phyloP scores from a whole-genome alignment of 2,113 vertebrate species.

The Sapajus apella region DNA sequence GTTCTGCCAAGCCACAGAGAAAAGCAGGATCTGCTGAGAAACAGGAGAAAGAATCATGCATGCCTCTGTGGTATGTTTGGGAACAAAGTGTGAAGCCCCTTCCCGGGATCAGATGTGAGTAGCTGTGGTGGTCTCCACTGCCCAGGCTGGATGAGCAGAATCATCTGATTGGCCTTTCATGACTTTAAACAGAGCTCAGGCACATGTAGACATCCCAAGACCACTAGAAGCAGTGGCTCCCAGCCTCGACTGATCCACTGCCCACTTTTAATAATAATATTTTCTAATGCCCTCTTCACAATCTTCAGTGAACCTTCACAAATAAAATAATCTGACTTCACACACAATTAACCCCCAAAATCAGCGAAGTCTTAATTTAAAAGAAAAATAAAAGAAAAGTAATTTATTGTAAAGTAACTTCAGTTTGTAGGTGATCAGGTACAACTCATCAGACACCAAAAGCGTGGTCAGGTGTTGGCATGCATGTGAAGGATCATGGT shows the following conservation, averaged over 20 bases:
- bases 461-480: not conserved
- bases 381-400: not conserved
- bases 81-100: not conserved
- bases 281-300: not conserved
- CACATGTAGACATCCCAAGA: not conserved
- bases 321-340: not conserved
- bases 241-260: not conserved
- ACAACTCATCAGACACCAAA: not conserved
- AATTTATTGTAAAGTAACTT: slow-evolving; percentile 27
- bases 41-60: not conserved
- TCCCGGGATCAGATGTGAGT: not conserved
- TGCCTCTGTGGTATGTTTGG: not conserved
- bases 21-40: slow-evolving; percentile 10
- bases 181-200: not conserved
- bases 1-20: slow-evolving; percentile 16
- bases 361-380: slow-evolving; percentile 38
- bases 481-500: accelerated
- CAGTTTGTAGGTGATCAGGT: not conserved
- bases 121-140: not conserved
- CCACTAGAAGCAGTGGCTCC: not conserved
- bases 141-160: not conserved
- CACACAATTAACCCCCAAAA: not conserved
- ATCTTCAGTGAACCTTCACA: not conserved
- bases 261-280: not conserved
- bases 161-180: not conserved